Percentiles rank a stretch among this genome's conserved stretches.
These are phyloP conservation scores for Diachrysia chrysitis DNA, from an alignment of 2,888 invertebrate genomes.

Conservation along the genomic window DNA sequence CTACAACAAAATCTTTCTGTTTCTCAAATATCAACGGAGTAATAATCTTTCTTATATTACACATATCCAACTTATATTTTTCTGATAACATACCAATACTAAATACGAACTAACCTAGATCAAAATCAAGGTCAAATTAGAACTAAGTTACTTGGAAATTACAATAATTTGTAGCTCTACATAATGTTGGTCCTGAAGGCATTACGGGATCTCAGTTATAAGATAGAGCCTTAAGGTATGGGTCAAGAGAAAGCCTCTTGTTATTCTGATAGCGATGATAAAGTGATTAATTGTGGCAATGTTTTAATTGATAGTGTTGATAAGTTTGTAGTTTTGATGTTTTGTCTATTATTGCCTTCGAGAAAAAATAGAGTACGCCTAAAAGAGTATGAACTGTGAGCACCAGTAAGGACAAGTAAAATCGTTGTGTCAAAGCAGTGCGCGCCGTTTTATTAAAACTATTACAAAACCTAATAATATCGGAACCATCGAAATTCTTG, in stretches of 20 bases:
- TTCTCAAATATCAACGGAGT: too few species aligned
- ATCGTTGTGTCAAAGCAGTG: too few species aligned
- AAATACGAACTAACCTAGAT: not conserved
- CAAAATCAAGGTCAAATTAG: not conserved
- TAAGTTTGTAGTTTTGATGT: not conserved
- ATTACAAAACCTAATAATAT: too few species aligned
- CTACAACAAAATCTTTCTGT: too few species aligned
- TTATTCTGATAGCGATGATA: slow-evolving; percentile 41
- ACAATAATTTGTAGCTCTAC: not conserved
- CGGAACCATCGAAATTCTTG: too few species aligned
- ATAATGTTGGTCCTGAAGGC: slow-evolving; percentile 38
- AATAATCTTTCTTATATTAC: not conserved
- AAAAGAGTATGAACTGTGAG: too few species aligned
- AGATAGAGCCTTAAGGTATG: slow-evolving; percentile 33
- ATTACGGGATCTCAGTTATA: slow-evolving; percentile 43
- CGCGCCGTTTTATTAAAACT: too few species aligned
- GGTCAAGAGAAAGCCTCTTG: slow-evolving; percentile 52
- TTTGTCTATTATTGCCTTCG: too few species aligned
- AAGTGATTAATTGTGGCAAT: slow-evolving; percentile 50
- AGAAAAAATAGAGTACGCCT: too few species aligned
- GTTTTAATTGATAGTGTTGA: slow-evolving; percentile 41
- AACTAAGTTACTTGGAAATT: not conserved
- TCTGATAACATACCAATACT: not conserved
- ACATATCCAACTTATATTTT: too few species aligned
- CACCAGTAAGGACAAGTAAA: too few species aligned